A percentile compares a stretch with the other conserved stretches of the same genome.
These are phyloP conservation scores for Sitophilus oryzae DNA, from an alignment of 1,140 invertebrate genomes.

Conservation along the genomic window DNA sequence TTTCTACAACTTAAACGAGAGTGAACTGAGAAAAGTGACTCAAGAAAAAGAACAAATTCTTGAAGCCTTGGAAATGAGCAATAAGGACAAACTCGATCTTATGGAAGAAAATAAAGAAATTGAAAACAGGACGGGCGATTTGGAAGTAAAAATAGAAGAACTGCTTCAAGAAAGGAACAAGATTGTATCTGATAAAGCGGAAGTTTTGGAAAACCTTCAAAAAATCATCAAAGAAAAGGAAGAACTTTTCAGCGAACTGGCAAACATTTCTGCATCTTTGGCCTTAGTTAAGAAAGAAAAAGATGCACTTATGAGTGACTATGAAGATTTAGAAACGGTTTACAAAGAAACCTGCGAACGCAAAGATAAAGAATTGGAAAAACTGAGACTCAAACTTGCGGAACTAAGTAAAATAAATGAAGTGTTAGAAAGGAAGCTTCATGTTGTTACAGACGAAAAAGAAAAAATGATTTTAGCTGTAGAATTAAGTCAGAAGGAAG, in stretches of 20 bases:
- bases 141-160: constrained; percentile 10
- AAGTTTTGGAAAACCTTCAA: constrained; percentile 14
- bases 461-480: constrained; percentile 9
- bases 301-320: constrained; percentile 6
- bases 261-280: constrained; percentile 6
- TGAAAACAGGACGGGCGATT: constrained; percentile 9
- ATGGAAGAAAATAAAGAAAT: constrained; percentile 16
- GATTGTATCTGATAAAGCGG: constrained; percentile 5
- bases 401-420: constrained; percentile 9
- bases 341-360: neutral
- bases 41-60: constrained; percentile 24
- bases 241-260: constrained; percentile 9
- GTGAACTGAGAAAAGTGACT: constrained; percentile 17
- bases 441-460: constrained; percentile 18
- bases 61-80: constrained; percentile 25
- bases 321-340: constrained; percentile 10
- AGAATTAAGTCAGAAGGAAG: constrained; percentile 21
- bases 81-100: constrained; percentile 22
- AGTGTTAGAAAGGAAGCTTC: constrained; percentile 13
- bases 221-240: constrained; percentile 21
- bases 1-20: constrained; percentile 20
- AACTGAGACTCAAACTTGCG: neutral
- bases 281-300: constrained; percentile 18
- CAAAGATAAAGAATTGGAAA: constrained; percentile 14
- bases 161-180: neutral